A percentile compares a stretch with the other conserved stretches of the same genome.
phyloP scores from a whole-genome alignment of 2,797 vertebrate species.

The Antennarius maculatus region DNA sequence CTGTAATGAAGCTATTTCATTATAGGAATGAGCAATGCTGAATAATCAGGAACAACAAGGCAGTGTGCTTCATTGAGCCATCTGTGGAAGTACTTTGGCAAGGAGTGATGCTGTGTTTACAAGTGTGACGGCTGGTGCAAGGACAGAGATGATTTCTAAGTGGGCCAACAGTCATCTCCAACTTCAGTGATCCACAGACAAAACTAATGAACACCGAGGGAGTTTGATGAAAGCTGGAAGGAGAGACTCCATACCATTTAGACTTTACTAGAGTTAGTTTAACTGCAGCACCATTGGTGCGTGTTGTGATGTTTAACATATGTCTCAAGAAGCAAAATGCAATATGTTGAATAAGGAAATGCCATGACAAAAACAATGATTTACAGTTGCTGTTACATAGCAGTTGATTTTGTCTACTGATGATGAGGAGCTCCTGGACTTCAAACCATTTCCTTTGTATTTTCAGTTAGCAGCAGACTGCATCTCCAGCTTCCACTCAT shows the following conservation, averaged over 20 bases:
- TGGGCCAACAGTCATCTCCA: constrained; percentile 47
- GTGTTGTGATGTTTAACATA: too few species aligned
- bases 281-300: too few species aligned
- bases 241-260: neutral
- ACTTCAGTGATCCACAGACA: constrained; percentile 50
- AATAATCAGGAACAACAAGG: constrained; percentile 81
- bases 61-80: constrained; percentile 77
- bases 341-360: too few species aligned
- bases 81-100: constrained; percentile 77
- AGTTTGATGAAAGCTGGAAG: constrained; percentile 15
- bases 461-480: too few species aligned
- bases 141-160: constrained; percentile 65
- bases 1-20: constrained; percentile 82
- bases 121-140: constrained; percentile 64
- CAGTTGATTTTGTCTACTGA: too few species aligned
- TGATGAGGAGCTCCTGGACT: too few species aligned
- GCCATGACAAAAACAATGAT: too few species aligned
- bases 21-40: constrained; percentile 79
- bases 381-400: too few species aligned
- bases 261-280: neutral
- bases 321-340: too few species aligned
- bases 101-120: constrained; percentile 72
- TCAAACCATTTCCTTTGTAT: too few species aligned
- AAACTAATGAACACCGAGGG: constrained; percentile 26
- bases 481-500: too few species aligned